phyloP scores from a whole-genome alignment of 1,140 invertebrate species.

The Listronotus bonariensis region DNA sequence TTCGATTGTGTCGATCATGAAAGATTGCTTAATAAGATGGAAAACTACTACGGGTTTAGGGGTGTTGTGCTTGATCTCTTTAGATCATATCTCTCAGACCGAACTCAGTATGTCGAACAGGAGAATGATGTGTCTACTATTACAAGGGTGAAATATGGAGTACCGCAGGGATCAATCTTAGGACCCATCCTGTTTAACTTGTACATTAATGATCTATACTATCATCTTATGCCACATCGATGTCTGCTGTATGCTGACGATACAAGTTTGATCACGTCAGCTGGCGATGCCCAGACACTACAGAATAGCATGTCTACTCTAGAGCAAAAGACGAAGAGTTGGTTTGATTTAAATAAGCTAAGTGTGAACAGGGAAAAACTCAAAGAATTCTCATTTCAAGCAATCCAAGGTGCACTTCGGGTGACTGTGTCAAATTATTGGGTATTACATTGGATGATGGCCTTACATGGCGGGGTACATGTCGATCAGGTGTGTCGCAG shows the following conservation, averaged over 20 bases:
- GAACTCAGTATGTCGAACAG: slow-evolving; percentile 5
- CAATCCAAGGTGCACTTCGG: no score
- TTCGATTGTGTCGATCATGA: slow-evolving; percentile 37
- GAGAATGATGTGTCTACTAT: not conserved
- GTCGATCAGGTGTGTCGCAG: no score
- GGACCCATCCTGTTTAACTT: slow-evolving; percentile 14
- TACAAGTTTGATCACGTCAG: no score
- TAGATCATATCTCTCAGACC: slow-evolving; percentile 3
- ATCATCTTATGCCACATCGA: not conserved
- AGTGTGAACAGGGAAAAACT: no score
- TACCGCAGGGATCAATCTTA: slow-evolving; percentile 20
- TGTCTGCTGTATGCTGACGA: not conserved
- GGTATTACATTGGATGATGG: no score
- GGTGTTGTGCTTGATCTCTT: not conserved
- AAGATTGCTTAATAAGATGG: slow-evolving; percentile 12
- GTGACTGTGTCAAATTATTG: no score
- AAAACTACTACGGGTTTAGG: slow-evolving; percentile 2
- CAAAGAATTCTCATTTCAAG: no score
- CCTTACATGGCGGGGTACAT: no score
- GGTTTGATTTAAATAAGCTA: no score
- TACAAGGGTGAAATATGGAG: not conserved
- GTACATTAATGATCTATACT: slow-evolving; percentile 15
- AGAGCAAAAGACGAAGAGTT: no score
- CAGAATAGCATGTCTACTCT: no score
- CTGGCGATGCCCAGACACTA: no score